Evolutionary conservation across 2,888 invertebrate genomes (phyloP).

Genomic region (Lasioglossum leucozonium): DNA sequence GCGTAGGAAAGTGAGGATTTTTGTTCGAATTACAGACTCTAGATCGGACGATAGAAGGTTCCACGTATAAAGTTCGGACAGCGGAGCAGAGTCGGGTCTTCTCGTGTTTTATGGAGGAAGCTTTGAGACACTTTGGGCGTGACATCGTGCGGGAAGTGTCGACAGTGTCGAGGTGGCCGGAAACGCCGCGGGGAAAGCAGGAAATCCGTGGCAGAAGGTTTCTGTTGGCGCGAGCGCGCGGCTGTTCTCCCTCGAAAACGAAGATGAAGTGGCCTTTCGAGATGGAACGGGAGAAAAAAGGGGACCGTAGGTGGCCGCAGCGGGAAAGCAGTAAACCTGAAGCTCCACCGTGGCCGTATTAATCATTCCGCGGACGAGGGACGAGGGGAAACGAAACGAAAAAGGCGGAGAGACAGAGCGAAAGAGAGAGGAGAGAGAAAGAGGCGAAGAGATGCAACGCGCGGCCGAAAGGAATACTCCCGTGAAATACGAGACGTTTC

Average conservation of each 20-base stretch:
- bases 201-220: constrained; percentile 21
- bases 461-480: constrained; percentile 46
- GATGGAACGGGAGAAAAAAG: constrained; percentile 42
- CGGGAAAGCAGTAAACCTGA: constrained; percentile 76
- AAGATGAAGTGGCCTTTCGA: constrained; percentile 14
- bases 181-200: constrained; percentile 11
- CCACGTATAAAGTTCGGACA: background rate
- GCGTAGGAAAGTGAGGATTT: background rate
- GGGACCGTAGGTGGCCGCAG: constrained; percentile 70
- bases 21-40: background rate
- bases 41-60: background rate
- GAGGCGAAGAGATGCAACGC: constrained; percentile 5
- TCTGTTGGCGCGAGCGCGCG: background rate
- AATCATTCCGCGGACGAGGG: constrained; percentile 70
- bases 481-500: constrained; percentile 78
- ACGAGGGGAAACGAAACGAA: constrained; percentile 20
- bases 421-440: constrained; percentile 5
- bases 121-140: background rate
- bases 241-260: constrained; percentile 9
- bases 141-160: background rate
- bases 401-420: constrained; percentile 34
- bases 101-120: background rate
- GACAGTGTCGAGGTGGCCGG: background rate
- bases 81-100: background rate
- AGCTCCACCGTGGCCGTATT: constrained; percentile 75